phyloP scores from a whole-genome alignment of 2,888 invertebrate genomes.

The Pristionchus fissidentatus region DNA sequence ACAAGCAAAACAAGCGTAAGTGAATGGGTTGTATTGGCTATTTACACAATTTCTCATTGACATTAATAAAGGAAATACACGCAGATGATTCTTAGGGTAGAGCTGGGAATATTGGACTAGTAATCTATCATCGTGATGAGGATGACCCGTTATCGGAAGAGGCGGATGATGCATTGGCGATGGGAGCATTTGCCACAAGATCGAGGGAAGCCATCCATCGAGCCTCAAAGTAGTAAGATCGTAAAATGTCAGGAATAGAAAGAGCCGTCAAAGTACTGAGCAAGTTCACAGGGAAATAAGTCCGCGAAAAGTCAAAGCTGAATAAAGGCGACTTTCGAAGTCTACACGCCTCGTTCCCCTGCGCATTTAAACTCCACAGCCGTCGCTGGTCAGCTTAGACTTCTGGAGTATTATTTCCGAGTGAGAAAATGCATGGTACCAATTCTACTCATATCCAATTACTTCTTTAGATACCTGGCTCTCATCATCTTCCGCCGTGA shows the following conservation, averaged over 20 bases:
- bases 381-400: too few relatives aligned
- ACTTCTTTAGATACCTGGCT: constrained; percentile 49
- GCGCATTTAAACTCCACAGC: too few relatives aligned
- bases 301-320: too few relatives aligned
- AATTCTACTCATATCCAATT: too few relatives aligned
- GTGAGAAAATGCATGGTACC: too few relatives aligned
- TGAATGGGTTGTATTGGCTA: constrained; percentile 9
- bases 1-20: neutral
- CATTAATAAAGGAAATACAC: neutral
- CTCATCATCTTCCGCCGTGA: constrained; percentile 64
- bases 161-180: constrained; percentile 49
- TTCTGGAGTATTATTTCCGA: too few relatives aligned
- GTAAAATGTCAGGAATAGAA: too few relatives aligned
- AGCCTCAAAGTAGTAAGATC: constrained; percentile 58
- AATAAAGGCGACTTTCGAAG: too few relatives aligned
- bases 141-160: constrained; percentile 10
- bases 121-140: constrained; percentile 30
- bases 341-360: too few relatives aligned
- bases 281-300: too few relatives aligned
- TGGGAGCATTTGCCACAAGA: constrained; percentile 71
- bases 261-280: too few relatives aligned
- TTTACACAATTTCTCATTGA: neutral
- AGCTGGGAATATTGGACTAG: neutral
- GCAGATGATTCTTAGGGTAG: neutral
- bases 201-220: constrained; percentile 74